A percentile compares a stretch with the other conserved stretches of the same genome.
These are phyloP conservation scores for Pocillopora verrucosa DNA, from an alignment of 64 coral and sea anemone species.

Conservation along the genomic window DNA sequence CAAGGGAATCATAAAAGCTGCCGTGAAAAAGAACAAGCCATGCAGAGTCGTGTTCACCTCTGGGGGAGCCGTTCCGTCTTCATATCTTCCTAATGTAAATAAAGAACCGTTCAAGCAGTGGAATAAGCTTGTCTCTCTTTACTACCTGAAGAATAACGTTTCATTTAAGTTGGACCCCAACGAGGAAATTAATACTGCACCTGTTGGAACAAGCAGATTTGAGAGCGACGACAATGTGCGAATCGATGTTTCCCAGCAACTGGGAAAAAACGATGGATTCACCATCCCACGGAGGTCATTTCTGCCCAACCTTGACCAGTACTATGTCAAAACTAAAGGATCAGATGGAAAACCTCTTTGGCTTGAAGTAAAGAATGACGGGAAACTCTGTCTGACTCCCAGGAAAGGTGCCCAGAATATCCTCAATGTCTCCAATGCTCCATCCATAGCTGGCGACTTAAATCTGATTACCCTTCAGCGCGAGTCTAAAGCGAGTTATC, in stretches of 20 bases:
- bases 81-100: not conserved
- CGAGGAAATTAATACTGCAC: not conserved
- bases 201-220: conserved; percentile 4
- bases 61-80: conserved; percentile 3
- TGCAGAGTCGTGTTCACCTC: conserved; percentile 26
- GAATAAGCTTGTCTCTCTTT: conserved; percentile 11
- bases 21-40: conserved; percentile 25
- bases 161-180: conserved; percentile 17
- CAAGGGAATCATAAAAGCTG: conserved; percentile 36
- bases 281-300: conserved; percentile 13
- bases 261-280: conserved; percentile 17
- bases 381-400: not conserved
- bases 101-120: not conserved
- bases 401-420: not conserved
- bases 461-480: not conserved
- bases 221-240: not conserved
- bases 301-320: not conserved
- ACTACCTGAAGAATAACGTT: conserved; percentile 6
- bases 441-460: not conserved
- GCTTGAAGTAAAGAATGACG: conserved; percentile 1
- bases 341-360: not conserved
- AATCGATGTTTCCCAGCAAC: not conserved
- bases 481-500: not conserved
- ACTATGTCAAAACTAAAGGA: not conserved
- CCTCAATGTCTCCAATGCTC: conserved; percentile 1